Conservation (phyloP, 1,140 invertebrate genomes). For the Magallana angulata region DNA sequence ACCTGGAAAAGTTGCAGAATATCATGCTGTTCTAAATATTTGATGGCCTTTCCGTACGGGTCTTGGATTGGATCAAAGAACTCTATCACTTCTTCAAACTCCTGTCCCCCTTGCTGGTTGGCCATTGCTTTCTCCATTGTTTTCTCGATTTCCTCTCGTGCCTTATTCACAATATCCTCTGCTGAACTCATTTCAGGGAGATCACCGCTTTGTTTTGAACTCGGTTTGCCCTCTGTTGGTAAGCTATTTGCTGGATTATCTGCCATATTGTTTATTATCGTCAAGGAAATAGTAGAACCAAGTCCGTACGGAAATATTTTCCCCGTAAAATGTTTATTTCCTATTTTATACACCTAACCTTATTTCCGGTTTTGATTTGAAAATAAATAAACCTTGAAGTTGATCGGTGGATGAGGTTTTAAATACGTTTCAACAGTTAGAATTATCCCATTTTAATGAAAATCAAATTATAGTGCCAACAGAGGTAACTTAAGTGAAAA, state of each 20-base stretch:
- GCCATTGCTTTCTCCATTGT: conserved; percentile 38
- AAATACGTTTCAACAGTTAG: too few species aligned
- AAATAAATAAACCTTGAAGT: neutral
- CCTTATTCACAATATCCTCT: conserved; percentile 41
- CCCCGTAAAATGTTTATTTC: neutral
- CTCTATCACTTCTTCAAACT: conserved; percentile 41
- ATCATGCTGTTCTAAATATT: conserved; percentile 74
- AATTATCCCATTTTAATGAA: too few species aligned
- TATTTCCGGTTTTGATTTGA: neutral
- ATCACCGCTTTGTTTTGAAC: neutral
- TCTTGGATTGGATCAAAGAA: conserved; percentile 71
- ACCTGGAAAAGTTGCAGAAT: conserved; percentile 77
- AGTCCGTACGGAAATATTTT: neutral
- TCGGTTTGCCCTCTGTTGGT: conserved; percentile 7
- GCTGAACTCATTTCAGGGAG: conserved; percentile 13
- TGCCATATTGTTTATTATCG: conserved; percentile 50
- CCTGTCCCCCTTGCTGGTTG: neutral
- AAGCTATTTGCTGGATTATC: conserved; percentile 26
- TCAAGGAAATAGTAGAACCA: conserved; percentile 41
- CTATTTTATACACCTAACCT: neutral
- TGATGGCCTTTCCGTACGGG: conserved; percentile 74
- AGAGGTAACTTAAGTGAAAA: too few species aligned
- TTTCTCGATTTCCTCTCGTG: conserved; percentile 43
- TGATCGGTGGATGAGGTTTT: too few species aligned
- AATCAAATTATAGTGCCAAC: too few species aligned